These are phyloP conservation scores for Apis florea DNA, from an alignment of 1,140 invertebrate genomes.

Conservation along the genomic window DNA sequence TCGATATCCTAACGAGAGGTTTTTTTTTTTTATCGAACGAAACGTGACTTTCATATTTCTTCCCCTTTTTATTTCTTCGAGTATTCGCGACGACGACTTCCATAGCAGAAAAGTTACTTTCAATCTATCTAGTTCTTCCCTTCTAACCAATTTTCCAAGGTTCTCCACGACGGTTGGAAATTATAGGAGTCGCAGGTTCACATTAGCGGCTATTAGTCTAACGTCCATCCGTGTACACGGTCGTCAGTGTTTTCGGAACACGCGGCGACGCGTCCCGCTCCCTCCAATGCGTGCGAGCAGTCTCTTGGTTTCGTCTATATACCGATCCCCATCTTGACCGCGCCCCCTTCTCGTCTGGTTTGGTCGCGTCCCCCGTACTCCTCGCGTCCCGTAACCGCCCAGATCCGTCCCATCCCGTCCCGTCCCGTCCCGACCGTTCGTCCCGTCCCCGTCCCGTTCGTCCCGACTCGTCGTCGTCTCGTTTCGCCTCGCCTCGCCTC, in stretches of 20 bases:
- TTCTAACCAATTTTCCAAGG: neutral
- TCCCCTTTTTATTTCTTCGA: neutral
- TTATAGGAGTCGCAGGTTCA: neutral
- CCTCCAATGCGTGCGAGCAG: neutral
- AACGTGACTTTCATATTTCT: neutral
- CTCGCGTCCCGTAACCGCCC: slow-evolving; percentile 22
- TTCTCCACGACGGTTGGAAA: slow-evolving; percentile 5
- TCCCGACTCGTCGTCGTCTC: slow-evolving; percentile 6
- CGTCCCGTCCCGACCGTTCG: slow-evolving; percentile 16
- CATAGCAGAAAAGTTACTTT: neutral
- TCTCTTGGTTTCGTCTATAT: slow-evolving; percentile 34
- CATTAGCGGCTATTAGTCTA: slow-evolving; percentile 18
- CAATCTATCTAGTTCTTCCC: neutral
- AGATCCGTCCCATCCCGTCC: slow-evolving; percentile 30
- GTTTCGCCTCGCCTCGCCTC: slow-evolving; percentile 30
- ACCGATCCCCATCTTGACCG: slow-evolving; percentile 55
- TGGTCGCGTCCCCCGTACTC: slow-evolving; percentile 28
- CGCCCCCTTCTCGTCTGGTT: slow-evolving; percentile 51
- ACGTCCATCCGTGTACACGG: slow-evolving; percentile 16
- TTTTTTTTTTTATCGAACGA: neutral
- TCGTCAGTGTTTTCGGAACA: slow-evolving; percentile 35
- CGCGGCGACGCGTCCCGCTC: slow-evolving; percentile 25
- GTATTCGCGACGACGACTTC: neutral
- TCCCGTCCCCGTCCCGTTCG: slow-evolving; percentile 16
- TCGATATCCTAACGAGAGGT: neutral